These are phyloP conservation scores for Crocidura indochinensis DNA, from an alignment of 2,797 vertebrate genomes.

Conservation along the genomic window DNA sequence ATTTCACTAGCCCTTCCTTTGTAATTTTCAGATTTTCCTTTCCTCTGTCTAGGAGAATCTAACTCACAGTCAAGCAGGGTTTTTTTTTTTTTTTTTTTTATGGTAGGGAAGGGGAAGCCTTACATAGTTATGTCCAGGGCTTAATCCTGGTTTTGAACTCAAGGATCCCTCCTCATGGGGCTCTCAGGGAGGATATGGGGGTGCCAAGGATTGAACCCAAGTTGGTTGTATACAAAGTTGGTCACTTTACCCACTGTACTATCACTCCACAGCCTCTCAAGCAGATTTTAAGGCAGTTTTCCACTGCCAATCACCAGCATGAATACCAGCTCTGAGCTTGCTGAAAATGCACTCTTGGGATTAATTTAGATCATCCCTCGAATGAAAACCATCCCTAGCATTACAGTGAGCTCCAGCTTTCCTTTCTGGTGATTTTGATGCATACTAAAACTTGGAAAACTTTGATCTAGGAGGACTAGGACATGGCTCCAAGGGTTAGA, in stretches of 20 bases:
- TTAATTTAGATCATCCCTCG: constrained; percentile 6
- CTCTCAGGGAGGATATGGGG: too few relatives aligned
- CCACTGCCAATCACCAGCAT: constrained; percentile 23
- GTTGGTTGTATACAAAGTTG: too few relatives aligned
- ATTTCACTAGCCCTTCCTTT: too few relatives aligned
- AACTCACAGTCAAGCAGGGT: background rate
- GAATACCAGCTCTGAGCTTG: constrained; percentile 14
- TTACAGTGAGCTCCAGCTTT: constrained; percentile 29
- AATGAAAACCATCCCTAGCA: constrained; percentile 43
- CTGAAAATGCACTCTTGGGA: constrained; percentile 17
- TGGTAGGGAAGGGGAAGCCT: too few relatives aligned
- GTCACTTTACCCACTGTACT: too few relatives aligned
- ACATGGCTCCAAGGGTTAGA: too few relatives aligned
- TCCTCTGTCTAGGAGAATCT: constrained; percentile 57
- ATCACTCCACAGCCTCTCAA: background rate
- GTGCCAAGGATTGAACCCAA: background rate
- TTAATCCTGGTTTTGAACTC: too few relatives aligned
- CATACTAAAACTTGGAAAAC: constrained; percentile 50
- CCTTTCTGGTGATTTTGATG: constrained; percentile 55
- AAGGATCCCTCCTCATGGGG: too few relatives aligned
- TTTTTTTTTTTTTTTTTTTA: too few relatives aligned
- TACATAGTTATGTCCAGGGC: too few relatives aligned
- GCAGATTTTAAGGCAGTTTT: constrained; percentile 48
- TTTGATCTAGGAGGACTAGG: too few relatives aligned
- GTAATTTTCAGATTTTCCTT: constrained; percentile 19